A percentile compares a stretch with the other conserved stretches of the same genome.
phyloP scores from a whole-genome alignment of 2,797 vertebrate genomes.

The Clamator glandarius region DNA sequence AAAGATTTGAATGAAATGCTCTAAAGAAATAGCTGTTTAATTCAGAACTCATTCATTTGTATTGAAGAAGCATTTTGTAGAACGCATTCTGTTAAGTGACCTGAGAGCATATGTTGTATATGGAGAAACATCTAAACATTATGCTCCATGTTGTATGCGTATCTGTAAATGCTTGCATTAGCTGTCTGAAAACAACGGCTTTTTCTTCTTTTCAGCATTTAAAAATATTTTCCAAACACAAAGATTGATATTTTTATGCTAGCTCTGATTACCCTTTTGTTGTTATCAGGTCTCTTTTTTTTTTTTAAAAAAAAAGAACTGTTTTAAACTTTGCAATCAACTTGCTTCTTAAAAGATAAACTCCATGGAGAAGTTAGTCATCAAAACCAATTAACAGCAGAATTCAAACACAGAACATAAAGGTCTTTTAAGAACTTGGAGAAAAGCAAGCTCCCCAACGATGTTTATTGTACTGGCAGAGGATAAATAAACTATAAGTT shows the following conservation, averaged over 20 bases:
- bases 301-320: conserved; percentile 6
- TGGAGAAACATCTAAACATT: conserved; percentile 82
- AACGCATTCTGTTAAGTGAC: conserved; percentile 83
- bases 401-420: conserved; percentile 70
- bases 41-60: conserved; percentile 81
- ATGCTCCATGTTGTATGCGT: conserved; percentile 80
- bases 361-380: conserved; percentile 48
- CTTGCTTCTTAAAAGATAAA: conserved; percentile 36
- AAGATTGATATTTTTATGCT: conserved; percentile 73
- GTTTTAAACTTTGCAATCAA: conserved; percentile 27
- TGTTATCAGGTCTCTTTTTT: conserved; percentile 17
- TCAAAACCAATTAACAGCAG: conserved; percentile 61
- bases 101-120: conserved; percentile 83
- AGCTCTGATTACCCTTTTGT: conserved; percentile 50
- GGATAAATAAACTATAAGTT: conserved; percentile 30
- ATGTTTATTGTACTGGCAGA: conserved; percentile 20
- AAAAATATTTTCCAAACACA: conserved; percentile 77
- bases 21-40: conserved; percentile 79
- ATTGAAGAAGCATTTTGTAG: conserved; percentile 79
- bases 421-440: conserved; percentile 58
- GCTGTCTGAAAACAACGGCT: conserved; percentile 80
- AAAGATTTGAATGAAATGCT: conserved; percentile 70
- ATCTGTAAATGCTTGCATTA: conserved; percentile 81
- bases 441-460: conserved; percentile 49
- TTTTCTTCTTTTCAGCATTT: conserved; percentile 71